phyloP scores from a whole-genome alignment of 2,113 vertebrate genomes.

The Acanthisitta chloris region DNA sequence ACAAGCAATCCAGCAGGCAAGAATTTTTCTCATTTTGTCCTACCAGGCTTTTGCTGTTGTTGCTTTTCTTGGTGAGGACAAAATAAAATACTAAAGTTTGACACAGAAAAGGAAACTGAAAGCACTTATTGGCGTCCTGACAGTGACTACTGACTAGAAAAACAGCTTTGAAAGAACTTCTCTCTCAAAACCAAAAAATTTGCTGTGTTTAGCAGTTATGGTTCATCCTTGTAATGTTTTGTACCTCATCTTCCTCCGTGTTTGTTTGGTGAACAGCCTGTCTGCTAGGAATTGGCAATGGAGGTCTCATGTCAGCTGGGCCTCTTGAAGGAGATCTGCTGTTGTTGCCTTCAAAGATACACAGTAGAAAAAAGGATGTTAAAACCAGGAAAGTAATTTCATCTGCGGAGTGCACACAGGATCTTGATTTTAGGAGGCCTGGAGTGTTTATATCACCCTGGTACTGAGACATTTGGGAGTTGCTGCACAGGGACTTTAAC shows the following conservation, averaged over 20 bases:
- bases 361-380: neutral
- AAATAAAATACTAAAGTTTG: neutral
- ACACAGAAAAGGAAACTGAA: slow-evolving; percentile 20
- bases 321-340: slow-evolving; percentile 66
- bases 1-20: neutral
- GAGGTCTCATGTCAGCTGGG: slow-evolving; percentile 56
- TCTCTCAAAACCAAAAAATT: neutral
- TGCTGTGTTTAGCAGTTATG: neutral
- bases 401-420: neutral
- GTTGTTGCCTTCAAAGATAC: slow-evolving; percentile 12
- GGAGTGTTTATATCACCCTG: neutral
- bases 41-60: neutral
- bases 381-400: neutral
- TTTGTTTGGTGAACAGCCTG: slow-evolving; percentile 12
- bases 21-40: neutral
- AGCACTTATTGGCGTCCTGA: neutral
- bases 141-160: neutral
- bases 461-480: neutral
- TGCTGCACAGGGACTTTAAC: neutral
- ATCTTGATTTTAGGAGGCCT: neutral
- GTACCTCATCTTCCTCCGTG: slow-evolving; percentile 60
- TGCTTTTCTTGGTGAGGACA: neutral
- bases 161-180: neutral
- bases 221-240: neutral
- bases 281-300: slow-evolving; percentile 60